These are phyloP conservation scores for Acanthurus lineatus DNA, from an alignment of 2,797 vertebrate species.

Conservation along the genomic window DNA sequence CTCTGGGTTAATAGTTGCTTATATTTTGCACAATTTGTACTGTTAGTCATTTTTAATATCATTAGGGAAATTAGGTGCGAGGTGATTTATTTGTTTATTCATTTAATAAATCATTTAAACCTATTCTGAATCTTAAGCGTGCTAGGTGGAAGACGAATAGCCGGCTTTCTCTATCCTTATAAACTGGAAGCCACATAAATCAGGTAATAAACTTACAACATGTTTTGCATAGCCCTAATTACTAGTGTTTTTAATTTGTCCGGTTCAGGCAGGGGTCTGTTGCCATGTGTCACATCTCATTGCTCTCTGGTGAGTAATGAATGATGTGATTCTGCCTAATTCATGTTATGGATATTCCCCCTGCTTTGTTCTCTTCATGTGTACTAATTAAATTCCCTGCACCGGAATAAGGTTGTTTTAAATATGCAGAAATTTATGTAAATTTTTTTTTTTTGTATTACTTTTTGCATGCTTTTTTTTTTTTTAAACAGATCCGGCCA, in stretches of 20 bases:
- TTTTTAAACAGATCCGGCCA: conserved; percentile 38
- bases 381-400: conserved; percentile 74
- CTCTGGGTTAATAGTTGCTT: conserved; percentile 87
- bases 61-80: conserved; percentile 88
- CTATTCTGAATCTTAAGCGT: conserved; percentile 84
- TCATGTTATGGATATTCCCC: conserved; percentile 80
- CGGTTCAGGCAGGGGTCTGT: conserved; percentile 81
- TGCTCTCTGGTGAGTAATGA: conserved; percentile 84
- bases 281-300: conserved; percentile 84
- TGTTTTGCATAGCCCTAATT: conserved; percentile 89
- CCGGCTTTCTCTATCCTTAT: conserved; percentile 81
- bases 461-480: conserved; percentile 51
- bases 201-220: conserved; percentile 87
- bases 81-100: conserved; percentile 89
- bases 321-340: conserved; percentile 81
- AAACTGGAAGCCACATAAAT: conserved; percentile 87
- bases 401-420: conserved; percentile 58
- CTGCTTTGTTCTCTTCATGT: conserved; percentile 73
- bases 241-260: conserved; percentile 89
- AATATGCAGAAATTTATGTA: conserved; percentile 66
- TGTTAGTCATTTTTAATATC: conserved; percentile 89
- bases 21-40: conserved; percentile 86
- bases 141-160: conserved; percentile 83
- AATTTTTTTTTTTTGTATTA: conserved; percentile 56
- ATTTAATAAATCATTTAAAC: conserved; percentile 89